Evolutionary conservation across 2,888 invertebrate genomes (phyloP).

Genomic region (Aspidapion aeneum): DNA sequence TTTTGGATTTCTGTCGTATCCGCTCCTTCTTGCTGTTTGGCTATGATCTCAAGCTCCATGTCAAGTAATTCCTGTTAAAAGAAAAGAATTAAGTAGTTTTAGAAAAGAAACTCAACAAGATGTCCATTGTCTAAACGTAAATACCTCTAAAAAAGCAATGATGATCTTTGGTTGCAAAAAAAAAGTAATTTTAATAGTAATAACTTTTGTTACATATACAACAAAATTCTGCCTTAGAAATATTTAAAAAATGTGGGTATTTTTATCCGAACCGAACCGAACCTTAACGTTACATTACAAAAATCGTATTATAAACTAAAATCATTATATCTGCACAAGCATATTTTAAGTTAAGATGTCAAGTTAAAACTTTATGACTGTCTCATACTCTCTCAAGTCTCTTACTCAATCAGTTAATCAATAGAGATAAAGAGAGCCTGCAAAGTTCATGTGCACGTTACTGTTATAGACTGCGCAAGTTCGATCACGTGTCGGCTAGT

Average conservation of each 20-base stretch:
- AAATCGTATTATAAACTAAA: background rate
- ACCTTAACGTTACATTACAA: too few species aligned
- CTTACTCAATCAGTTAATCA: background rate
- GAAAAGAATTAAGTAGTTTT: background rate
- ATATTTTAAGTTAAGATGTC: too few species aligned
- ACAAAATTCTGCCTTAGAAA: too few species aligned
- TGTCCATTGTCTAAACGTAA: background rate
- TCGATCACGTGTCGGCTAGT: background rate
- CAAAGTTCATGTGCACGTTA: background rate
- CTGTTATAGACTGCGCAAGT: background rate
- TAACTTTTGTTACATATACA: too few species aligned
- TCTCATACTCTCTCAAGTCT: background rate
- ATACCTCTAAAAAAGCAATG: too few species aligned
- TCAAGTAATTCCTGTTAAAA: conserved; percentile 75
- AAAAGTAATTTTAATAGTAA: too few species aligned
- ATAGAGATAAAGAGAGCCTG: background rate
- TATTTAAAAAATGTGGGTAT: too few species aligned
- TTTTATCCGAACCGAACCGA: too few species aligned
- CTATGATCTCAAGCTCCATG: conserved; percentile 86
- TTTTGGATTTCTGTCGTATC: conserved; percentile 81
- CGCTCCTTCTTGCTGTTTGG: conserved; percentile 83
- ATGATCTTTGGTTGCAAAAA: too few species aligned
- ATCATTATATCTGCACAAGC: too few species aligned
- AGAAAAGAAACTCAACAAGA: background rate
- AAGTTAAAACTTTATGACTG: background rate